Conservation (phyloP, 2,113 vertebrate genomes). For the Sminthopsis crassicaudata region DNA sequence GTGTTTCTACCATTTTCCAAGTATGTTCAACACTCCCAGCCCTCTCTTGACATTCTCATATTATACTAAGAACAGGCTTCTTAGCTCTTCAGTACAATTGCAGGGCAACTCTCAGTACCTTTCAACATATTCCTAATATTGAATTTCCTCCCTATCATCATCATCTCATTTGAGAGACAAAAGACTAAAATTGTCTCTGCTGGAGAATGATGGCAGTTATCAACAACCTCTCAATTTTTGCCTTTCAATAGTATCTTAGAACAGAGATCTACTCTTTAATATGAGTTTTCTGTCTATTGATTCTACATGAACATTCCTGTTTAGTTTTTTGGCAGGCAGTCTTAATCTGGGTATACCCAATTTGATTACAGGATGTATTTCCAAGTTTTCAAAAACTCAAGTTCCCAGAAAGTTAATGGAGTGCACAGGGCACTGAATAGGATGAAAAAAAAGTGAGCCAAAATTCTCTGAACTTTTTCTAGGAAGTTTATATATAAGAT, state of each 20-base stretch:
- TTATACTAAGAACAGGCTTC: not conserved
- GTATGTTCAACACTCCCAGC: constrained; percentile 19
- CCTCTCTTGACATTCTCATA: constrained; percentile 54
- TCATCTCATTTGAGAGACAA: constrained; percentile 30
- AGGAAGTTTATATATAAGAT: not conserved
- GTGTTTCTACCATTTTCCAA: constrained; percentile 33
- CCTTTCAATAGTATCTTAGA: constrained; percentile 12
- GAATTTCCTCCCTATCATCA: constrained; percentile 37
- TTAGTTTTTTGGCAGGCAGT: not conserved
- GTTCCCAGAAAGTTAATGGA: constrained; percentile 48
- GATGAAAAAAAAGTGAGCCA: not conserved
- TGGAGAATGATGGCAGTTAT: constrained; percentile 34
- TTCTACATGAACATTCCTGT: constrained; percentile 24
- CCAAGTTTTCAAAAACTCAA: not conserved
- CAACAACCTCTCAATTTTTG: constrained; percentile 1
- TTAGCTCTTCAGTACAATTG: constrained; percentile 30
- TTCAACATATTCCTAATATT: constrained; percentile 33
- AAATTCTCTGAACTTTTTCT: constrained; percentile 22
- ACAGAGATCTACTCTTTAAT: constrained; percentile 57
- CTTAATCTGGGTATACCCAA: not conserved
- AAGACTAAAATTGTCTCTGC: constrained; percentile 7
- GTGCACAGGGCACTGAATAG: not conserved
- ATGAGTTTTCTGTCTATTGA: constrained; percentile 28
- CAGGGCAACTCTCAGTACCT: constrained; percentile 53
- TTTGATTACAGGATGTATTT: constrained; percentile 15